phyloP scores from a whole-genome alignment of 2,888 invertebrate genomes.

The Orchesella flavescens region DNA sequence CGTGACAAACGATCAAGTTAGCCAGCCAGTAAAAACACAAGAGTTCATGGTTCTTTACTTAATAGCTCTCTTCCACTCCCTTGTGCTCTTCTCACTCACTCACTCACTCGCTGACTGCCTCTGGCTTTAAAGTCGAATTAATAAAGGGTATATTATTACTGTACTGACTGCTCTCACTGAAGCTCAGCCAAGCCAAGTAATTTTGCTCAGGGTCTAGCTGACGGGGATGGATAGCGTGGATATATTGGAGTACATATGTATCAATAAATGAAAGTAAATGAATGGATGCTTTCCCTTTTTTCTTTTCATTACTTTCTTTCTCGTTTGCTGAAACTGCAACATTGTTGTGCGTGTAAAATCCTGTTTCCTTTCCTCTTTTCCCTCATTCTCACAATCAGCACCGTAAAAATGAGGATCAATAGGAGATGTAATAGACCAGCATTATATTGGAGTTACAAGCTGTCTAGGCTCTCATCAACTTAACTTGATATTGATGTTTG shows the following conservation, averaged over 20 bases:
- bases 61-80: constrained; percentile 30
- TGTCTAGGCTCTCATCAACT: constrained; percentile 50
- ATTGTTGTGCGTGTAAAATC: constrained; percentile 43
- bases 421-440: constrained; percentile 9
- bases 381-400: constrained; percentile 11
- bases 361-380: background rate
- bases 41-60: constrained; percentile 50
- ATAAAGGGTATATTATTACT: background rate
- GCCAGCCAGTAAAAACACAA: constrained; percentile 32
- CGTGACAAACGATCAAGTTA: constrained; percentile 53
- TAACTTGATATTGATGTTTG: constrained; percentile 62
- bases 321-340: constrained; percentile 4
- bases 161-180: background rate
- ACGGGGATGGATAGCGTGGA: constrained; percentile 44
- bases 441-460: constrained; percentile 6
- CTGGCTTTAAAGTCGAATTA: constrained; percentile 30
- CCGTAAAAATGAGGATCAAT: constrained; percentile 27
- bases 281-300: constrained; percentile 44
- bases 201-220: constrained; percentile 3
- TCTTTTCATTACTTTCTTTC: constrained; percentile 46
- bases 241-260: constrained; percentile 26
- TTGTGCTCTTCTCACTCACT: background rate
- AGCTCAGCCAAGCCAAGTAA: background rate
- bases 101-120: constrained; percentile 14
- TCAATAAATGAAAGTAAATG: constrained; percentile 43